Percentiles rank a stretch among this genome's conserved stretches.
phyloP scores from a whole-genome alignment of 2,797 vertebrate species.

The Kryptopterus vitreolus region DNA sequence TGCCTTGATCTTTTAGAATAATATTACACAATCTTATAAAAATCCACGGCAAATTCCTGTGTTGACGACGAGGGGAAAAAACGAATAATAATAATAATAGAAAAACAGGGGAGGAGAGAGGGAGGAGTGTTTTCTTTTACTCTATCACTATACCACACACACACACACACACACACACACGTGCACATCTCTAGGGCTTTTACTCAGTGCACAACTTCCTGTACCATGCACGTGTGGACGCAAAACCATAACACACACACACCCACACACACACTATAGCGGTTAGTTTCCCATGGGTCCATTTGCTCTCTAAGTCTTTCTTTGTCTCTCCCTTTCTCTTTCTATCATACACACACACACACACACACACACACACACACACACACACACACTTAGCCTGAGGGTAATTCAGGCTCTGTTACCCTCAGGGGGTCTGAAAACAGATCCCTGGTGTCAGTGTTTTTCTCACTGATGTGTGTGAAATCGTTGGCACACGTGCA shows the following conservation, averaged over 20 bases:
- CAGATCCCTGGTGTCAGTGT: conserved; percentile 51
- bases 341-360: neutral
- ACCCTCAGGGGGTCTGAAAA: conserved; percentile 28
- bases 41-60: neutral
- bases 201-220: conserved; percentile 61
- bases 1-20: neutral
- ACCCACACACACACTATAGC: conserved; percentile 41
- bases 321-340: too few relatives aligned
- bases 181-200: conserved; percentile 21
- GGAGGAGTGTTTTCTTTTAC: conserved; percentile 52
- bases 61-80: neutral
- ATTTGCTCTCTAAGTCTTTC: neutral
- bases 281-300: conserved; percentile 48
- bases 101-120: conserved; percentile 29
- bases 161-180: conserved; percentile 20
- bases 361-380: conserved; percentile 22
- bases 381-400: neutral
- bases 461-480: conserved; percentile 73
- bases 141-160: conserved; percentile 30
- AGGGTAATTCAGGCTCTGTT: neutral
- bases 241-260: conserved; percentile 24
- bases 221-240: conserved; percentile 51
- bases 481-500: conserved; percentile 59
- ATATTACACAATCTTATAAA: neutral
- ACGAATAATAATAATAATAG: neutral